A percentile compares a stretch with the other conserved stretches of the same genome.
These are phyloP conservation scores for Malurus alboscapulatus DNA, from an alignment of 2,113 vertebrate genomes.

Conservation along the genomic window DNA sequence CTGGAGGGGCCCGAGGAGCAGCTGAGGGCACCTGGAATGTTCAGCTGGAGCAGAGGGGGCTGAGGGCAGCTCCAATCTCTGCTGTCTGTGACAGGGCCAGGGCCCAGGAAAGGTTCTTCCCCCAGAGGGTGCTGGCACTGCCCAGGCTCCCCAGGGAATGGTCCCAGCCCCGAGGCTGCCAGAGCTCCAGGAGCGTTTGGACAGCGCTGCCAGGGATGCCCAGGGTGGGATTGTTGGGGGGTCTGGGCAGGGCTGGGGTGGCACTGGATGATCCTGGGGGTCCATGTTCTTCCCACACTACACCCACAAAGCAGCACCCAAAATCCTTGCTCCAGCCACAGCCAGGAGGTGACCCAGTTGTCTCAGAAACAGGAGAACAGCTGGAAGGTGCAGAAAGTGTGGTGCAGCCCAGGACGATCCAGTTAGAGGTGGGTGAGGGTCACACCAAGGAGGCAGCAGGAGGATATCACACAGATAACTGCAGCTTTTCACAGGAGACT, in stretches of 20 bases:
- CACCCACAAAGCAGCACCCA: background rate
- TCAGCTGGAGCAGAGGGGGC: background rate
- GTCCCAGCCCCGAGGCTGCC: background rate
- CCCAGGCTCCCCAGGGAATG: background rate
- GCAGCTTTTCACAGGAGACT: background rate
- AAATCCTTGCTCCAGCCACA: background rate
- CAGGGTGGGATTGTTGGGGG: background rate
- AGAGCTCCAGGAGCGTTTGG: background rate
- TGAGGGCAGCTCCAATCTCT: background rate
- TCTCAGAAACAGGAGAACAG: background rate
- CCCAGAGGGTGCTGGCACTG: background rate
- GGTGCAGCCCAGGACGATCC: background rate
- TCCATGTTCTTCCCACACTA: background rate
- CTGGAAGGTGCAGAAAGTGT: background rate
- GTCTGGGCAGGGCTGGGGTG: background rate
- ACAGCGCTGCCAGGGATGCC: background rate
- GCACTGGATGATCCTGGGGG: background rate
- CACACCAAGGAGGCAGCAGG: background rate
- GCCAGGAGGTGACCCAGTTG: background rate
- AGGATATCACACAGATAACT: background rate
- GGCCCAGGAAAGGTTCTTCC: background rate
- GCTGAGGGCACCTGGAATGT: background rate
- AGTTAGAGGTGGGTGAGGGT: too few species aligned
- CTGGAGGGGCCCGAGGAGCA: background rate
- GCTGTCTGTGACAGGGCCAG: background rate